phyloP scores from a whole-genome alignment of 1,140 invertebrate species.

The Drusus annulatus region DNA sequence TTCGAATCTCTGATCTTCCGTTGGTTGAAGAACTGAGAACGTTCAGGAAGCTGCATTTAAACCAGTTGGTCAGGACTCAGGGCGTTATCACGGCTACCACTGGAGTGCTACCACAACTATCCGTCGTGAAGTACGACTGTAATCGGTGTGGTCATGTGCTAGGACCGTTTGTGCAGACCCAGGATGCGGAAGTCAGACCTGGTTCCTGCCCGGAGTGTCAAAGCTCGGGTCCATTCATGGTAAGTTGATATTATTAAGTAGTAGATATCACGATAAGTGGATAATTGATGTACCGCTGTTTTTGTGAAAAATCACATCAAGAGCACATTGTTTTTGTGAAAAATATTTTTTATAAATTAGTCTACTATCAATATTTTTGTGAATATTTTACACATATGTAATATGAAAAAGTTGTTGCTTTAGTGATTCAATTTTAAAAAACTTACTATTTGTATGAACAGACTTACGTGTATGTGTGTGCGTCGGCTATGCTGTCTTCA shows the following conservation, averaged over 20 bases:
- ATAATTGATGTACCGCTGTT: too few species aligned
- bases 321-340: too few species aligned
- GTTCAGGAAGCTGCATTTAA: slow-evolving; percentile 96
- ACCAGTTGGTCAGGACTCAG: slow-evolving; percentile 93
- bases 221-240: slow-evolving; percentile 95
- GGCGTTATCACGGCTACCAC: slow-evolving; percentile 98
- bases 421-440: too few species aligned
- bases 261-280: too few species aligned
- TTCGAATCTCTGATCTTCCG: slow-evolving; percentile 95
- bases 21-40: slow-evolving; percentile 96
- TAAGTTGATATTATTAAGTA: slow-evolving; percentile 67
- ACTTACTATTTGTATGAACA: too few species aligned
- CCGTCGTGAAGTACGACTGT: slow-evolving; percentile 98
- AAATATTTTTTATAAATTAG: too few species aligned
- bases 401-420: too few species aligned
- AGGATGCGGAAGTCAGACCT: slow-evolving; percentile 95
- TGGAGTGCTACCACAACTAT: slow-evolving; percentile 95
- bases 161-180: slow-evolving; percentile 96
- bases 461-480: too few species aligned
- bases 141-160: slow-evolving; percentile 95
- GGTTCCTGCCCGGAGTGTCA: slow-evolving; percentile 98
- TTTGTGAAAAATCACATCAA: too few species aligned
- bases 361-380: too few species aligned
- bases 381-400: too few species aligned
- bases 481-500: too few species aligned